Evolutionary conservation across 2,888 invertebrate genomes (phyloP), one percentile per base, ranked within the genome.

Genomic region (Dryobota labecula): DNA sequence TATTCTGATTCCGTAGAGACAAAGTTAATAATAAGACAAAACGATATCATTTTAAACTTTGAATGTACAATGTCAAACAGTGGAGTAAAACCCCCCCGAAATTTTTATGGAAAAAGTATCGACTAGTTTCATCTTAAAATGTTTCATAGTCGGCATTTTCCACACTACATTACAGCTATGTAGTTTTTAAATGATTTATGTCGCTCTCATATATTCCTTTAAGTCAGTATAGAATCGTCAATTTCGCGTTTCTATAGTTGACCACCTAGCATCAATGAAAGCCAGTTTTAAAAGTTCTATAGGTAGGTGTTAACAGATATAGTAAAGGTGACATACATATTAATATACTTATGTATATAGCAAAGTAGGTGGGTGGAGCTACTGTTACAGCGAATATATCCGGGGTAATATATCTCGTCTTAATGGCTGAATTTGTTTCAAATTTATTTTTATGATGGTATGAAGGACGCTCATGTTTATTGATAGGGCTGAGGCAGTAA

Each of bases 341-440:
- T 58, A 65, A 64, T 54, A 79, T 49, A 43, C 41, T 27, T 53
- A 43, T 8, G 4, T 33, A 64, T 27, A 20, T 8, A 30, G 9
- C n/a, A 15, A 30, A 38, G 30, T 43, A 51, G 65, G 57, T 41
- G n/a, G 65, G 57, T 41, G n/a, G 61, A 30, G 36, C 65, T 65
- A 30, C 74, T 66, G 27, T 70, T 45, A 67, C 60, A 72, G 54
- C 43, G 53, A 76, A 80, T 33, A 71, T 64, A 66, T 83, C 80
- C 83, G 83, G 77, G 78, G 62, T 70, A 73, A 77, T 83, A 83
- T 76, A 82, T 83, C 61, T 83, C 38, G 13, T 36, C 33, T 70
- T 77, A 80, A 83, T 83, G 70, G 74, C 63, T 58, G 64, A 70
- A 80, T 82, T 63, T 60, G 61, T 81, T 74, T 60, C 36, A 36